Conservation (phyloP, 2,113 vertebrate genomes). For the Ictalurus punctatus region DNA sequence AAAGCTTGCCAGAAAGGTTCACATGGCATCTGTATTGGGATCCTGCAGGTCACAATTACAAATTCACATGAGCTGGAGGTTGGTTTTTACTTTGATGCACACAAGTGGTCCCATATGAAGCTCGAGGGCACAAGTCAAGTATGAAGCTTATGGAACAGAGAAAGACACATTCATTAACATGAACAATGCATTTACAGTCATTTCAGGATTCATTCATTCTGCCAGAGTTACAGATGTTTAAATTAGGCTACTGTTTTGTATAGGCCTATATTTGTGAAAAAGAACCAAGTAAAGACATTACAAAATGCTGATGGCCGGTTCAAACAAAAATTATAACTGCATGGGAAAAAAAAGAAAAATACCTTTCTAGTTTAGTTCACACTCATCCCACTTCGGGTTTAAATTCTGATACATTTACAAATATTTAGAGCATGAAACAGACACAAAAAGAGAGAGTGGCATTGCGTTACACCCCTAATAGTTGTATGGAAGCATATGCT, state of each 20-base stretch:
- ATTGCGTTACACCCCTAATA: not conserved
- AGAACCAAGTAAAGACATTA: not conserved
- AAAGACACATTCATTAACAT: not conserved
- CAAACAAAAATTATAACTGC: not conserved
- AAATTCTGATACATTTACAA: not conserved
- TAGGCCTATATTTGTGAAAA: not conserved
- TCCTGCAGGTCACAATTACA: not conserved
- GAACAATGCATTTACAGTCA: not conserved
- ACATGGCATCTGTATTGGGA: not conserved
- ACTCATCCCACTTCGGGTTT: too few relatives aligned
- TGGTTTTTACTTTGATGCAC: not conserved
- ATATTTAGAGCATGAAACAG: not conserved
- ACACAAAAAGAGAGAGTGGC: not conserved
- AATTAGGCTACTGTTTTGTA: not conserved
- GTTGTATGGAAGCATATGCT: not conserved
- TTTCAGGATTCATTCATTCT: not conserved
- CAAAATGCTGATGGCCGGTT: not conserved
- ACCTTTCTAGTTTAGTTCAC: not conserved
- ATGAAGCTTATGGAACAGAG: not conserved
- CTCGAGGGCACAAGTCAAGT: not conserved
- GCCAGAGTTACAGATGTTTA: not conserved
- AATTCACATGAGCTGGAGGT: not conserved
- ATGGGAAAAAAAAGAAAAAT: not conserved
- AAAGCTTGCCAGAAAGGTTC: not conserved
- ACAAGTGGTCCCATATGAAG: not conserved